These are phyloP conservation scores for Trichomycterus rosablanca DNA, from an alignment of 2,113 vertebrate genomes.

Conservation along the genomic window DNA sequence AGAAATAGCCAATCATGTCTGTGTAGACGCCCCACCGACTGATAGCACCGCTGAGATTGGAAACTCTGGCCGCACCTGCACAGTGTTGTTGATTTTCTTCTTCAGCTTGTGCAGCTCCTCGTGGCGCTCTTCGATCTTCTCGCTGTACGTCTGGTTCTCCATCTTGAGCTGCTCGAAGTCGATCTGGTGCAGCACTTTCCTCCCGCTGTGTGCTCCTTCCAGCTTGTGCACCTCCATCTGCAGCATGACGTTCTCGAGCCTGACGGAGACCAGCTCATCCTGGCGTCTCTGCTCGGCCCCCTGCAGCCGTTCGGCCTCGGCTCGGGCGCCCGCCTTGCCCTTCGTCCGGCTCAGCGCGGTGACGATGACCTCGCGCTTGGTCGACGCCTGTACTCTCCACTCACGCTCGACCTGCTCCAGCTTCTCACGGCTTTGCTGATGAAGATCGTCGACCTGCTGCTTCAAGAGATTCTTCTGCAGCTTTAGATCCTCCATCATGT, in stretches of 20 bases:
- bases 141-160: constrained; percentile 65
- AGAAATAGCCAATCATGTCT: not conserved
- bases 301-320: constrained; percentile 58
- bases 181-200: constrained; percentile 53
- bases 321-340: constrained; percentile 48
- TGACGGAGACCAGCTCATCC: constrained; percentile 44
- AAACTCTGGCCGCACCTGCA: constrained; percentile 47
- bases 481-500: constrained; percentile 58
- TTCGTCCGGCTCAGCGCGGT: constrained; percentile 47
- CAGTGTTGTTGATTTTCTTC: constrained; percentile 57
- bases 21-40: not conserved
- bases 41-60: not conserved
- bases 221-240: constrained; percentile 58
- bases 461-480: constrained; percentile 44
- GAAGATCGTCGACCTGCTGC: constrained; percentile 52
- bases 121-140: constrained; percentile 56
- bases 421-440: constrained; percentile 46
- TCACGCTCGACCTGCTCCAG: constrained; percentile 55
- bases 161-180: constrained; percentile 72
- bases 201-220: constrained; percentile 54
- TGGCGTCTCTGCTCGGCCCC: constrained; percentile 62
- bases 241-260: constrained; percentile 71
- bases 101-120: constrained; percentile 68
- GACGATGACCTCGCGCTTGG: constrained; percentile 61
- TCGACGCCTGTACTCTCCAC: constrained; percentile 58